Evolutionary conservation across 2,113 vertebrate species (phyloP).

Genomic region (Peucedramus taeniatus): DNA sequence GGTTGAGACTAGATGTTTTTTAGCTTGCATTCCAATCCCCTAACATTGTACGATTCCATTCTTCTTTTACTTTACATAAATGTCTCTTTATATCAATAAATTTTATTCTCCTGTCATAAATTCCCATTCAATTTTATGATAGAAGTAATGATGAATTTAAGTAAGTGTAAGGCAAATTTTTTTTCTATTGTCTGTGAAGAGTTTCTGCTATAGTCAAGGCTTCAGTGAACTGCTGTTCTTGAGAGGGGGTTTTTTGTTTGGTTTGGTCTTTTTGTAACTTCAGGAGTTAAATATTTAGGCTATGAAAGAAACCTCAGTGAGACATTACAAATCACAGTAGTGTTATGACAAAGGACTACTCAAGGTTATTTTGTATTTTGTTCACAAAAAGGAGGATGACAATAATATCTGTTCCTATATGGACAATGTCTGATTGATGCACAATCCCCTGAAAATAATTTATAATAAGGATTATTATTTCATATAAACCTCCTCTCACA

Average conservation of each 20-base stretch:
- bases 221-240: neutral
- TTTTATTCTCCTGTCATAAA: neutral
- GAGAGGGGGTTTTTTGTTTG: neutral
- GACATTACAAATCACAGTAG: neutral
- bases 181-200: neutral
- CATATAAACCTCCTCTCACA: neutral
- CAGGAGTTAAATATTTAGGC: neutral
- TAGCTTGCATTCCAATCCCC: neutral
- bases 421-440: neutral
- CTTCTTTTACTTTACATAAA: neutral
- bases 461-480: neutral
- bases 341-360: neutral
- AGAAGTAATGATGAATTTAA: neutral
- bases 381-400: neutral
- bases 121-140: neutral
- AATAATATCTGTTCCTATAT: neutral
- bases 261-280: neutral
- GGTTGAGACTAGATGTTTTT: neutral
- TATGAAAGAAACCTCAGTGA: neutral
- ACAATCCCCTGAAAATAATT: neutral
- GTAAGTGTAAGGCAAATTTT: neutral
- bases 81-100: neutral
- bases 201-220: fast-evolving
- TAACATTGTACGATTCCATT: neutral
- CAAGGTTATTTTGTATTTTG: neutral